A percentile compares a stretch with the other conserved stretches of the same genome.
These are phyloP conservation scores for Eclectus roratus DNA, from an alignment of 2,113 vertebrate genomes.

Conservation along the genomic window DNA sequence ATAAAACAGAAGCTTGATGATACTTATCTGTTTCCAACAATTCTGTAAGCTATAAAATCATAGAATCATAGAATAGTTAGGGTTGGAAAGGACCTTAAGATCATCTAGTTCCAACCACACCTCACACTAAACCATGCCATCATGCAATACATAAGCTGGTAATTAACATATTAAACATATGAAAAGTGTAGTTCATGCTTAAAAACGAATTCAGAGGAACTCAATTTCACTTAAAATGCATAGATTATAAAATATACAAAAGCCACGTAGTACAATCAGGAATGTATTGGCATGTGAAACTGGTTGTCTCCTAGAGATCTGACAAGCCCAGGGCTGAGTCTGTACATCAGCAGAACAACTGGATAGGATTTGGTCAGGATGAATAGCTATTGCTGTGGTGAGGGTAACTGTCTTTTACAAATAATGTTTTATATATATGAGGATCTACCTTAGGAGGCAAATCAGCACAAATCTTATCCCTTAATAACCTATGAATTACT, in stretches of 20 bases:
- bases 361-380: background rate
- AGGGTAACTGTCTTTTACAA: background rate
- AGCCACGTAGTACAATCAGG: background rate
- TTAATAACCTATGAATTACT: background rate
- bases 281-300: background rate
- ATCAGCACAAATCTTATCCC: background rate
- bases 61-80: too few species aligned
- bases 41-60: background rate
- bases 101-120: too few species aligned
- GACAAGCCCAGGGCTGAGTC: background rate
- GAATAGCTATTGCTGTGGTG: background rate
- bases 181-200: background rate
- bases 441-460: background rate
- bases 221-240: background rate
- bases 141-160: background rate
- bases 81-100: too few species aligned
- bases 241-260: background rate
- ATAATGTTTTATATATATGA: rapidly evolving
- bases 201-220: background rate
- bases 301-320: background rate
- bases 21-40: background rate
- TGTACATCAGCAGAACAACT: background rate
- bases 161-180: background rate
- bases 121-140: too few species aligned
- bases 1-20: background rate